Percentiles rank a stretch among this genome's conserved stretches.
phyloP scores from a whole-genome alignment of 2,113 vertebrate genomes.

The Deroptyus accipitrinus region DNA sequence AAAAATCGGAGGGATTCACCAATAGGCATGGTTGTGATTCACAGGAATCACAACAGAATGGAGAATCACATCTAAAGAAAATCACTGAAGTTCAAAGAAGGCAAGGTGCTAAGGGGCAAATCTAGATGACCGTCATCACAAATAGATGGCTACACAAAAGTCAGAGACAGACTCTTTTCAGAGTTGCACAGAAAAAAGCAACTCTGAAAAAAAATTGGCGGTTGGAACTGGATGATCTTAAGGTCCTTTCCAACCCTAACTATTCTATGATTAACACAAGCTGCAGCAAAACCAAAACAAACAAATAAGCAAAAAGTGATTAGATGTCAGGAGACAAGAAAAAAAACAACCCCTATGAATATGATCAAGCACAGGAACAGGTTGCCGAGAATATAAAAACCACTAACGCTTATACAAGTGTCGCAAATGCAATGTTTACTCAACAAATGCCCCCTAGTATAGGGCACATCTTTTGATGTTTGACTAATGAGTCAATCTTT shows the following conservation, averaged over 20 bases:
- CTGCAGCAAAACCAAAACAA: not conserved
- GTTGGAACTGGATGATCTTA: not conserved
- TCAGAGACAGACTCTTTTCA: not conserved
- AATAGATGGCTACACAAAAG: not conserved
- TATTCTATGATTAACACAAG: not conserved
- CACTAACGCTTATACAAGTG: not conserved
- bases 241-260: not conserved
- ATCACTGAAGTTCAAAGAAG: not conserved
- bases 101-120: not conserved
- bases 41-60: not conserved
- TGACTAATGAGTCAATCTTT: not conserved
- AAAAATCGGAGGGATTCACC: not conserved
- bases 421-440: not conserved
- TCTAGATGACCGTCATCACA: not conserved
- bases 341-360: not conserved
- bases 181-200: not conserved
- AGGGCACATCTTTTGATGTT: not conserved
- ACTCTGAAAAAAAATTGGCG: not conserved
- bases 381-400: not conserved
- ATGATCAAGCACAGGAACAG: not conserved
- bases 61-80: not conserved
- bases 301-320: not conserved
- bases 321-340: not conserved
- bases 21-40: not conserved
- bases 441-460: not conserved